A percentile compares a stretch with the other conserved stretches of the same genome.
Evolutionary conservation across 2,888 invertebrate genomes (phyloP).

Genomic region (Diaphora mendica): DNA sequence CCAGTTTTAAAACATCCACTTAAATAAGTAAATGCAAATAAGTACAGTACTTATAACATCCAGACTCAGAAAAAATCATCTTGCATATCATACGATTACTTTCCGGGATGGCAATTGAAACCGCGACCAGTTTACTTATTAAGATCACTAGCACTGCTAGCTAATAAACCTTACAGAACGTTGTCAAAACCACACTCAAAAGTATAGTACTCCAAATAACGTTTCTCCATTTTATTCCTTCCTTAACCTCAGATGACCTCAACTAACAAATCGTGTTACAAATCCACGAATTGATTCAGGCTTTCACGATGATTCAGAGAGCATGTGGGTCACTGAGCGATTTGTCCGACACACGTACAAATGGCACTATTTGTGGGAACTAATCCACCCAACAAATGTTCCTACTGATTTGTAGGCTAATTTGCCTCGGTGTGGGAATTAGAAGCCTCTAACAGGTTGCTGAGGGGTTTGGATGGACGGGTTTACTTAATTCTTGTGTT

Average conservation of each 20-base stretch:
- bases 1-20: background rate
- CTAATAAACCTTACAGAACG: background rate
- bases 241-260: background rate
- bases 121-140: background rate
- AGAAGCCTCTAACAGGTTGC: background rate
- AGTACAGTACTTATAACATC: background rate
- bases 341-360: slow-evolving; percentile 10
- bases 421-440: background rate
- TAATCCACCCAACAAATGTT: slow-evolving; percentile 17
- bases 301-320: slow-evolving; percentile 11
- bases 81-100: background rate
- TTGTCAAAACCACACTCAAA: background rate
- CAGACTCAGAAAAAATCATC: background rate
- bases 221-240: background rate
- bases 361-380: slow-evolving; percentile 12
- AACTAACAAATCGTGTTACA: slow-evolving; percentile 4
- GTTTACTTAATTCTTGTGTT: background rate
- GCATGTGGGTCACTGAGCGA: slow-evolving; percentile 10
- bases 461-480: background rate
- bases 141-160: too few relatives aligned
- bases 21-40: too few relatives aligned
- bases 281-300: background rate
- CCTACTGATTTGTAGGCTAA: slow-evolving; percentile 5
- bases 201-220: background rate
- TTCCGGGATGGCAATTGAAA: background rate